Evolutionary conservation across 2,888 invertebrate species (phyloP).

Genomic region (Oscheius sp.): DNA sequence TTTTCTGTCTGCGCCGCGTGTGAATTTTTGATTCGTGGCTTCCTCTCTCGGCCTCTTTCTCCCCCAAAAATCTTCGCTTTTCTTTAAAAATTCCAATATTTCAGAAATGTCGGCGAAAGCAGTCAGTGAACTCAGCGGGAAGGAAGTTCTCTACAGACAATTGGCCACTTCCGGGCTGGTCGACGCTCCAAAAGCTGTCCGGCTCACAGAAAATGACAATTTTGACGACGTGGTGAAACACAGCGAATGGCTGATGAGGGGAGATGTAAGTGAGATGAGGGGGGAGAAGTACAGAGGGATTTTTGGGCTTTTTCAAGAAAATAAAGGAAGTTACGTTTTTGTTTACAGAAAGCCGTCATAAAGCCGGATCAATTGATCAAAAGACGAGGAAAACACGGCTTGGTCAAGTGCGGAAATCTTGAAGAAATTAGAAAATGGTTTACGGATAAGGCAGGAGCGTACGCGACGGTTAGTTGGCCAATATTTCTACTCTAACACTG

Average conservation of each 20-base stretch:
- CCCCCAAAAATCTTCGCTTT: neutral
- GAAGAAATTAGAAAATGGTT: slow-evolving; percentile 88
- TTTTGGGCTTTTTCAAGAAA: too few relatives aligned
- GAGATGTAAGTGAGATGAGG: slow-evolving; percentile 48
- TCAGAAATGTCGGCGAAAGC: slow-evolving; percentile 70
- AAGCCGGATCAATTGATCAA: slow-evolving; percentile 99
- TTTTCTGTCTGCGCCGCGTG: neutral
- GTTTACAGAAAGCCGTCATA: slow-evolving; percentile 86
- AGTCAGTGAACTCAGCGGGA: slow-evolving; percentile 69
- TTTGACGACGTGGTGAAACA: slow-evolving; percentile 48
- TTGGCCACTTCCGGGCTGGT: slow-evolving; percentile 59
- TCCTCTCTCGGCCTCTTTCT: neutral
- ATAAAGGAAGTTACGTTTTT: too few relatives aligned
- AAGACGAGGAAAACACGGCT: slow-evolving; percentile 93
- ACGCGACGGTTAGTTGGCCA: slow-evolving; percentile 48
- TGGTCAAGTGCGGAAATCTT: slow-evolving; percentile 92
- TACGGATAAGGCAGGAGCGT: slow-evolving; percentile 78
- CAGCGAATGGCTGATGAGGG: slow-evolving; percentile 61
- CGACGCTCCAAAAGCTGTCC: slow-evolving; percentile 62
- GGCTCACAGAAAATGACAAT: slow-evolving; percentile 59
- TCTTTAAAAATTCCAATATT: neutral
- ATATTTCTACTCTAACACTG: neutral
- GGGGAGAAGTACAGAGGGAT: too few relatives aligned
- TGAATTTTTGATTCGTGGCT: slow-evolving; percentile 10
- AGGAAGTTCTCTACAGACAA: slow-evolving; percentile 68